phyloP scores from a whole-genome alignment of 2,888 invertebrate genomes.

The Meteorus cinctellus region DNA sequence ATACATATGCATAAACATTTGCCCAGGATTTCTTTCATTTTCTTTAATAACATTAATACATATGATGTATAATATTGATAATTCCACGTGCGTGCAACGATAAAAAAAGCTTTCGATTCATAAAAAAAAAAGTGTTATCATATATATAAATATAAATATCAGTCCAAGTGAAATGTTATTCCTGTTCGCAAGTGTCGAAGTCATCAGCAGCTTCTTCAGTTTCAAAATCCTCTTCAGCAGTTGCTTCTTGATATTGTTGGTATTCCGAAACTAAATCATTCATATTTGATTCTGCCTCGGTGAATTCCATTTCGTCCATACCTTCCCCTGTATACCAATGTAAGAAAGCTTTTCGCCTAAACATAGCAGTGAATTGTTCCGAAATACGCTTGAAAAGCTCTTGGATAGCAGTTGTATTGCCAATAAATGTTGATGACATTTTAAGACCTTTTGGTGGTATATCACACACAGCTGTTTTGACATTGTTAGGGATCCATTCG shows the following conservation, averaged over 20 bases:
- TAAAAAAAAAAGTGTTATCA: not conserved
- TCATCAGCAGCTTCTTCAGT: slow-evolving; percentile 82
- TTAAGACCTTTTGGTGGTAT: slow-evolving; percentile 86
- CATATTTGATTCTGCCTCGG: slow-evolving; percentile 97
- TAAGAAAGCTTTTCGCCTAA: slow-evolving; percentile 96
- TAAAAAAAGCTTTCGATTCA: slow-evolving; percentile 5
- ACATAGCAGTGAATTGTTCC: slow-evolving; percentile 95
- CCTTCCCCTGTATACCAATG: slow-evolving; percentile 99
- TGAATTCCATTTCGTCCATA: slow-evolving; percentile 99
- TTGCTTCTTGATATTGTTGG: slow-evolving; percentile 95
- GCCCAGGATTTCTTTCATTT: not conserved
- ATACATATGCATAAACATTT: not conserved
- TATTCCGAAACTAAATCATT: slow-evolving; percentile 95
- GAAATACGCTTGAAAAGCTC: slow-evolving; percentile 93
- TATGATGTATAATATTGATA: too few species aligned
- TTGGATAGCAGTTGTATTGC: slow-evolving; percentile 91
- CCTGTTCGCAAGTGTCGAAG: slow-evolving; percentile 70
- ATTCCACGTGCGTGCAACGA: not conserved
- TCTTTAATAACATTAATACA: not conserved
- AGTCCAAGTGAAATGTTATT: slow-evolving; percentile 53
- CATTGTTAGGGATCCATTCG: slow-evolving; percentile 88
- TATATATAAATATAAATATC: slow-evolving; percentile 30
- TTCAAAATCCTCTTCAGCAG: slow-evolving; percentile 90
- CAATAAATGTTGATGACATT: slow-evolving; percentile 93
- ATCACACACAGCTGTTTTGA: slow-evolving; percentile 87